Percentiles rank a stretch among this genome's conserved stretches.
phyloP scores from a whole-genome alignment of 2,888 invertebrate genomes.

The Trichogramma dendrolimi region DNA sequence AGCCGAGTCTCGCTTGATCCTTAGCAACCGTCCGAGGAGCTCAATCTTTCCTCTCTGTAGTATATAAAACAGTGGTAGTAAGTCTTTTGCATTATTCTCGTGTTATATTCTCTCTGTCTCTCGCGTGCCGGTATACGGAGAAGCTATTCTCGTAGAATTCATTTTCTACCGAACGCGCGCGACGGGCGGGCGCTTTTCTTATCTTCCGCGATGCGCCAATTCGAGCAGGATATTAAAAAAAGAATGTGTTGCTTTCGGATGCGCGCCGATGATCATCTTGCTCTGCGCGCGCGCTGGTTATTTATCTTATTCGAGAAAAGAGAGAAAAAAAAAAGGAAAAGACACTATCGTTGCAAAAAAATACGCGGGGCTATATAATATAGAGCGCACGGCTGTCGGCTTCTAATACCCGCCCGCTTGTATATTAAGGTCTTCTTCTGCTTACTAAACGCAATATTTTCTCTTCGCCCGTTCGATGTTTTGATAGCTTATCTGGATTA shows the following conservation, averaged over 20 bases:
- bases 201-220: neutral
- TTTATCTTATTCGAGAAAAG: no score
- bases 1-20: conserved; percentile 7
- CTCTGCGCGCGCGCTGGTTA: neutral
- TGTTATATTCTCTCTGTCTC: neutral
- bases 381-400: no score
- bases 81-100: no score
- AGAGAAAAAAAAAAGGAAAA: no score
- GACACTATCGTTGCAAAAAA: no score
- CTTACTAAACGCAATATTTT: no score
- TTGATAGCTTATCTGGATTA: no score
- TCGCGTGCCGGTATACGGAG: neutral
- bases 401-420: no score
- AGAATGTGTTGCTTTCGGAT: neutral
- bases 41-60: neutral
- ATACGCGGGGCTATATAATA: no score
- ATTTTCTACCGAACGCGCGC: conserved; percentile 18
- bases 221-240: conserved; percentile 20
- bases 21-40: conserved; percentile 7
- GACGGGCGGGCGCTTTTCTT: neutral
- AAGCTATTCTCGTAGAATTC: conserved; percentile 10
- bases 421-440: no score
- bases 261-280: neutral
- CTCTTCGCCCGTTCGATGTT: no score
- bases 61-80: no score